Base-by-base conservation (phyloP, 2,113 vertebrate species). In the Alligator mississippiensis region DNA sequence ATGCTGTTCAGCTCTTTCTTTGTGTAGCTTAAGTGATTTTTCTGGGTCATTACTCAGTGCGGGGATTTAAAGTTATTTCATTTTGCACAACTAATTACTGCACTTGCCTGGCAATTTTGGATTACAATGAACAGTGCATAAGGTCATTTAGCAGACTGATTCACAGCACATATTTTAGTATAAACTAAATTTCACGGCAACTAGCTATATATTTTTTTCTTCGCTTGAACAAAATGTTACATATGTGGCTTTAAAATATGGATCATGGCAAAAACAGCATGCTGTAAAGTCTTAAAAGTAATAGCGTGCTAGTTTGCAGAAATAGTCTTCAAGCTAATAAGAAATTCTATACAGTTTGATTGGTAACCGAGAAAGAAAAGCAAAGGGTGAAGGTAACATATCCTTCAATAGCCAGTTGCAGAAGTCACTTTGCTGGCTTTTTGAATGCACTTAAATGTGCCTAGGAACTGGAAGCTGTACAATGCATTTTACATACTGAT, bases 81-180 rank as follows among this genome's bases (percentile, higher is more conserved):
- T 96, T 96, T 93, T 89, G 78, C 92, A 93, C 93, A 95, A 93
- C 96, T 97, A 94, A 97, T 96, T 95, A 94, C 93, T 84, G 25
- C 9, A 70, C 92, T 92, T 91, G 94, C 84, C 91, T 90, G 91
- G 90, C 92, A 95, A 90, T 94, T 94, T 13, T 77, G 94, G 90
- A 88, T 94, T 87, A 95, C 59, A 95, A 80, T 91, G 78, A 94
- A 74, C 72, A 68, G 90, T 90, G 92, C 92, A n/a, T 68, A 94
- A 96, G 96, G 96, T 94, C 96, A 89, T 84, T 95, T 60, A 93
- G 77, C 92, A 95, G 93, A 27, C 93, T 90, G 90, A 96, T 87
- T 95, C 95, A 95, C 91, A 87, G 95, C 91, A 76, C 81, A 72
- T 86, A 90, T 82, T 94, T 84, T 22, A 90, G 77, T 64, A 82